Evolutionary conservation across 1,140 invertebrate genomes (phyloP), one percentile per base, ranked within the genome.

Genomic region (Lycorma delicatula): DNA sequence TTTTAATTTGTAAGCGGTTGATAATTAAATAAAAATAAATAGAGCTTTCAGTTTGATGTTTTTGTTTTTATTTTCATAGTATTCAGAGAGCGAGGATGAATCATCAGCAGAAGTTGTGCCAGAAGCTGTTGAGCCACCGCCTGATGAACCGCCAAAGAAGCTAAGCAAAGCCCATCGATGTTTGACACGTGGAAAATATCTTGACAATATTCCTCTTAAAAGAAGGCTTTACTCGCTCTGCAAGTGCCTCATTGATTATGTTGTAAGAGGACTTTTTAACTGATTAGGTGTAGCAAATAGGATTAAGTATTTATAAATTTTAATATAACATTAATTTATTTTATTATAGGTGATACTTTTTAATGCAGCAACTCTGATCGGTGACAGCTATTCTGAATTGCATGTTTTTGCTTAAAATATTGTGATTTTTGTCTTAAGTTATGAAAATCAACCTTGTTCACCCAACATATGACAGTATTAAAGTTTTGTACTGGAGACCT

Each of bases 171-270:
- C 66, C 63, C 68, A 64, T 74, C 77, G 77, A 71, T 67, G 70
- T 68, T 68, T 75, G 57, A 80, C 78, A 52, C 72, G 71, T 47
- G 75, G 73, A 61, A 77, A 81, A 62, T 79, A 80, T 50, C 79
- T 79, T 64, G 77, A 81, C 61, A 75, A 78, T 65, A 75, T 84
- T 34, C 82, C 84, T 1, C 66, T 89, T 12, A 89, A 89, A 63
- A 87, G 85, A 65, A 80, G 85, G 66, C 77, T 89, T 7, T 81
- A 87, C 61, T 76, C 78, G 44, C 75, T 91, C 29, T 83, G 86
- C 41, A 87, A 86, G 65, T 86, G 84, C 63, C 74, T 90, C 20
- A 77, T 88, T 29, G 88, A 90, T 68, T 87, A 83, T 70, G 80
- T 86, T 11, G 79, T 87, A 79, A 75, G 79, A 75, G n/a, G n/a